Evolutionary conservation across 1,140 invertebrate genomes (phyloP).

Genomic region (Ylistrum balloti): DNA sequence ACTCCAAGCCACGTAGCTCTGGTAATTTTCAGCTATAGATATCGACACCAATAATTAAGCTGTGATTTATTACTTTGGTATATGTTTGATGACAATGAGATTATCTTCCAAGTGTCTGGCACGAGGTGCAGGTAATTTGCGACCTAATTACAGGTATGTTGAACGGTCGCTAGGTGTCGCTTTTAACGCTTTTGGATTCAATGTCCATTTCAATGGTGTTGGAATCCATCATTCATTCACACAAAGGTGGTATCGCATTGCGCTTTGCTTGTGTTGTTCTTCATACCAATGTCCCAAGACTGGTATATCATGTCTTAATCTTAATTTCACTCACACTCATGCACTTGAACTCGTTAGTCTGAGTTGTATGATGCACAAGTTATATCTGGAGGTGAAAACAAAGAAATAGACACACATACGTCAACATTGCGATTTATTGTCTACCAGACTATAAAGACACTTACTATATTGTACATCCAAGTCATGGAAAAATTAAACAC

Average conservation of each 20-base stretch:
- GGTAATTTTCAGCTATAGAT: background rate
- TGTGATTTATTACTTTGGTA: constrained; percentile 10
- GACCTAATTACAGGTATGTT: constrained; percentile 9
- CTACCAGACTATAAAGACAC: background rate
- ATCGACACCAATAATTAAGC: background rate
- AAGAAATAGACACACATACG: background rate
- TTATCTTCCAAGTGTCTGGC: constrained; percentile 7
- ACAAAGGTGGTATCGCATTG: background rate
- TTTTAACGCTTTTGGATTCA: background rate
- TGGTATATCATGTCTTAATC: too few species aligned
- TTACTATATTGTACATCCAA: too few species aligned
- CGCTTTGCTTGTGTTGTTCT: background rate
- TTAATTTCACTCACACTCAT: too few species aligned
- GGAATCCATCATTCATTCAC: background rate
- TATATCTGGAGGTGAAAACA: background rate
- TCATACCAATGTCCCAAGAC: background rate
- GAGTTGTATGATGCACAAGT: background rate
- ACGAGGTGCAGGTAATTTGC: background rate
- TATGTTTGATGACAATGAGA: background rate
- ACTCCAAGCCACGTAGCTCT: background rate
- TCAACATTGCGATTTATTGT: background rate
- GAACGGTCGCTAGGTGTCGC: background rate
- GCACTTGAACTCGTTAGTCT: too few species aligned
- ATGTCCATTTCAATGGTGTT: background rate
- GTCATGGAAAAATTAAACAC: too few species aligned